Conservation (phyloP, 2,888 invertebrate species). For the Lamproptera curius region DNA sequence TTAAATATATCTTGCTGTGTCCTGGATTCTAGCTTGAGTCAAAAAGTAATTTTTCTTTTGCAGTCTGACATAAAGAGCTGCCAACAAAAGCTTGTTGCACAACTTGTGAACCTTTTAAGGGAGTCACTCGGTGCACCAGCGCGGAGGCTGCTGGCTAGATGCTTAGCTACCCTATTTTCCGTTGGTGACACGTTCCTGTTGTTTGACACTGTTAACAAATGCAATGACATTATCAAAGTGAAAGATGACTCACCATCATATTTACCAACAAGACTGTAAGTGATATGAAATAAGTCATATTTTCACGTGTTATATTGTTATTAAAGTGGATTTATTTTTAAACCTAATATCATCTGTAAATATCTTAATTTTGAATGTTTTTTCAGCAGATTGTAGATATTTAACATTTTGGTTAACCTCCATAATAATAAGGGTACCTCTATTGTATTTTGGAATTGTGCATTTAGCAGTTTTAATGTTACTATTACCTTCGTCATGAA, state of each 20-base stretch:
- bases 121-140: conserved; percentile 97
- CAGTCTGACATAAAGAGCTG: conserved; percentile 97
- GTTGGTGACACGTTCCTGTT: conserved; percentile 98
- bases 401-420: too few species aligned
- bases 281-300: too few species aligned
- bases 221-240: conserved; percentile 97
- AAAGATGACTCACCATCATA: conserved; percentile 99
- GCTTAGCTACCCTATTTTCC: conserved; percentile 95
- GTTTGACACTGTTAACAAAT: conserved; percentile 98
- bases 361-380: too few species aligned
- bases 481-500: too few species aligned
- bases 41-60: conserved; percentile 35
- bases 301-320: too few species aligned
- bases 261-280: conserved; percentile 95
- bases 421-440: too few species aligned
- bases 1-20: too few species aligned
- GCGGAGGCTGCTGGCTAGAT: conserved; percentile 92
- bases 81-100: conserved; percentile 96
- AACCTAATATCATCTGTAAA: too few species aligned
- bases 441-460: too few species aligned
- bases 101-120: conserved; percentile 92
- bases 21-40: conserved; percentile 2
- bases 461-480: too few species aligned
- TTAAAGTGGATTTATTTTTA: too few species aligned
- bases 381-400: too few species aligned